These are phyloP conservation scores for Halictus rubicundus DNA, from an alignment of 1,140 invertebrate genomes.

Conservation along the genomic window DNA sequence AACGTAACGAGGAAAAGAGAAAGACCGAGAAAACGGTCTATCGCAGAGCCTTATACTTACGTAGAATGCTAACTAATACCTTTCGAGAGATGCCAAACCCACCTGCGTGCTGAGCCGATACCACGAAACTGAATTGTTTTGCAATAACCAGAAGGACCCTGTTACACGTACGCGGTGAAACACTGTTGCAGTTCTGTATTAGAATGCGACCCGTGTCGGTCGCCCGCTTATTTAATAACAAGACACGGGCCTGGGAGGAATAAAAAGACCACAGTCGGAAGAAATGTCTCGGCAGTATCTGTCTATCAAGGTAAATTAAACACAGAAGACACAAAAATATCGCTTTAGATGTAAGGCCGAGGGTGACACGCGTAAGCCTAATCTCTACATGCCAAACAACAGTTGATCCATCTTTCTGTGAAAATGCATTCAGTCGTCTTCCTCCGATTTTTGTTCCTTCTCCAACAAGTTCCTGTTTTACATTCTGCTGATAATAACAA, in stretches of 20 bases:
- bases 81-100: slow-evolving; percentile 49
- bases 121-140: slow-evolving; percentile 53
- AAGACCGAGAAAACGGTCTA: slow-evolving; percentile 14
- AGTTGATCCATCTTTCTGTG: no score
- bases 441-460: no score
- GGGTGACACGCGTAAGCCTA: no score
- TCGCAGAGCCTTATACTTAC: slow-evolving; percentile 27
- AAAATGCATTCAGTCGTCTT: no score
- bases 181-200: slow-evolving; percentile 45
- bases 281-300: no score
- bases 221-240: slow-evolving; percentile 47
- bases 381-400: no score
- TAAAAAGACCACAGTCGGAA: no score
- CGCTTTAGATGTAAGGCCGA: no score
- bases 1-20: slow-evolving; percentile 8
- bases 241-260: background rate
- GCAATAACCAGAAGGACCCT: slow-evolving; percentile 58
- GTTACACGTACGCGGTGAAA: slow-evolving; percentile 37
- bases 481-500: no score
- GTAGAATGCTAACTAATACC: slow-evolving; percentile 51
- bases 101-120: slow-evolving; percentile 30
- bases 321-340: no score
- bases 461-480: no score
- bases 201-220: slow-evolving; percentile 42
- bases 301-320: no score